A percentile compares a stretch with the other conserved stretches of the same genome.
Conservation (phyloP, 2,888 invertebrate genomes). For the Nezara viridula region DNA sequence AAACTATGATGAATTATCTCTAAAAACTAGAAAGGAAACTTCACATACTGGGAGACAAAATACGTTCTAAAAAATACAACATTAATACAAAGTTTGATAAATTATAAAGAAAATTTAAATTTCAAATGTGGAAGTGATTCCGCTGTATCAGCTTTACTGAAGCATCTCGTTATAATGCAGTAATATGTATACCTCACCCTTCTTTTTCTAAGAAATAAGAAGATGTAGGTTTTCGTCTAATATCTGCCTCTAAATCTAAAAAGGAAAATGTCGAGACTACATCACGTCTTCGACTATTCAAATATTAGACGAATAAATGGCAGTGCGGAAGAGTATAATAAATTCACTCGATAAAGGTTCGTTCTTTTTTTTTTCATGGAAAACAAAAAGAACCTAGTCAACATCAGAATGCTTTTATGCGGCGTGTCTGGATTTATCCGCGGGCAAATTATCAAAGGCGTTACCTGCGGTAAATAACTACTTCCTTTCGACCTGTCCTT, state of each 20-base stretch:
- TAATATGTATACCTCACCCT: no score
- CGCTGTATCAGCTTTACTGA: no score
- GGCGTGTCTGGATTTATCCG: neutral
- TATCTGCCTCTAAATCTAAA: no score
- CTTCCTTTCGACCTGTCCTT: neutral
- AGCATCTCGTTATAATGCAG: no score
- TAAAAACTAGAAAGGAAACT: neutral
- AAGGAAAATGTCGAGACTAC: no score
- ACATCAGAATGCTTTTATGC: slow-evolving; percentile 1
- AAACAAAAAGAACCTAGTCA: neutral
- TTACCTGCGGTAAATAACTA: neutral
- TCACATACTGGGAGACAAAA: no score
- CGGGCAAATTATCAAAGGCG: neutral
- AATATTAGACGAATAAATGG: neutral
- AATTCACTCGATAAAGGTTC: neutral
- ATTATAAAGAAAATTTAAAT: neutral
- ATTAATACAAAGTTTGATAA: neutral
- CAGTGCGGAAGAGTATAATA: neutral
- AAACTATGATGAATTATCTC: neutral
- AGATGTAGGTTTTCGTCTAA: no score
- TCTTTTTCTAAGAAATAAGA: no score
- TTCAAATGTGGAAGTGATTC: neutral
- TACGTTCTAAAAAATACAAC: no score
- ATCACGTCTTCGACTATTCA: no score
- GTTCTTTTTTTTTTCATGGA: neutral